phyloP scores from a whole-genome alignment of 2,888 invertebrate genomes.

The Drosophila borborema region DNA sequence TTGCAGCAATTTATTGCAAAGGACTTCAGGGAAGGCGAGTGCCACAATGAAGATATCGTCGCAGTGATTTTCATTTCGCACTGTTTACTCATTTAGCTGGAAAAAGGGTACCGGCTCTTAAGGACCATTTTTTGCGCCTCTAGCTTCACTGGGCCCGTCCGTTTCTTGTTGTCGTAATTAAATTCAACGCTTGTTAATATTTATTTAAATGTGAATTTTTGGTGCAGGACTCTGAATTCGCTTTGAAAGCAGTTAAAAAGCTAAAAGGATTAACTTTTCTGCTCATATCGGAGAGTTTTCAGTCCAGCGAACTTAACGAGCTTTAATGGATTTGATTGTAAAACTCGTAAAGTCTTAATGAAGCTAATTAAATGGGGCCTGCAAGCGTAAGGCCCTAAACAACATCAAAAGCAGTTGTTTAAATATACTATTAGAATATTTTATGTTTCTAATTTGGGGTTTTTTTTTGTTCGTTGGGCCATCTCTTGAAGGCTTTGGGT shows the following conservation, averaged over 20 bases:
- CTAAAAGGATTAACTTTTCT: slow-evolving; percentile 33
- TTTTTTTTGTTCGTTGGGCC: slow-evolving; percentile 6
- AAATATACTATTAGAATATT: slow-evolving; percentile 28
- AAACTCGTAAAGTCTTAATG: slow-evolving; percentile 30
- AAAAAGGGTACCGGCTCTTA: slow-evolving; percentile 1
- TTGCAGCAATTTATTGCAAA: slow-evolving; percentile 47
- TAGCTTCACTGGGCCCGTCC: neutral
- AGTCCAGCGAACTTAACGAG: slow-evolving; percentile 61
- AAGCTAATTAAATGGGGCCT: slow-evolving; percentile 45
- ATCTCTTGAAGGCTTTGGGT: slow-evolving; percentile 4
- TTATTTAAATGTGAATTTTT: slow-evolving; percentile 39
- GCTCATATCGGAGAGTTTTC: slow-evolving; percentile 51
- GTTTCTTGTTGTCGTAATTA: slow-evolving; percentile 54
- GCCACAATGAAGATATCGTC: slow-evolving; percentile 41
- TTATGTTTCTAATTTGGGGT: slow-evolving; percentile 6
- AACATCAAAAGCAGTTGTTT: slow-evolving; percentile 34
- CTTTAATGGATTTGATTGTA: slow-evolving; percentile 51
- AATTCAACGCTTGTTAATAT: slow-evolving; percentile 60
- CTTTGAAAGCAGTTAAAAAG: slow-evolving; percentile 15
- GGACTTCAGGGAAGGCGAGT: slow-evolving; percentile 21
- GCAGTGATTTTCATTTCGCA: slow-evolving; percentile 20
- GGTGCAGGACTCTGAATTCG: slow-evolving; percentile 17
- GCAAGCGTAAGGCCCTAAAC: slow-evolving; percentile 1
- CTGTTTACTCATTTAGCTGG: slow-evolving; percentile 26
- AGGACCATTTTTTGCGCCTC: slow-evolving; percentile 2